These are phyloP conservation scores for Theristus sp. DNA, from an alignment of 2,888 invertebrate species.

Conservation along the genomic window DNA sequence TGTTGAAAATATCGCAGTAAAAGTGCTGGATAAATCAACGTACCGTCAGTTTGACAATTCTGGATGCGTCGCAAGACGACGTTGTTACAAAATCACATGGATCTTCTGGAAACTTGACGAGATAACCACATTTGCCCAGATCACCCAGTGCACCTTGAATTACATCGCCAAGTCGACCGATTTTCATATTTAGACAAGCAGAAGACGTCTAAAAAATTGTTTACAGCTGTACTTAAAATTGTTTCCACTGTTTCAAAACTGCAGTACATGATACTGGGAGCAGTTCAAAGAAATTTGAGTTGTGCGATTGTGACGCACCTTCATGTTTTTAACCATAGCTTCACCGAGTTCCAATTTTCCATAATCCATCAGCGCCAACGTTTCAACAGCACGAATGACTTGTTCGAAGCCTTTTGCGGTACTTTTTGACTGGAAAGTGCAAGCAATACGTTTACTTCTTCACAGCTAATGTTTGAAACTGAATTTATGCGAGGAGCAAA, in stretches of 20 bases:
- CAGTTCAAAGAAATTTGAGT: too few relatives aligned
- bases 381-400: background rate
- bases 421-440: background rate
- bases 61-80: background rate
- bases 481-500: too few relatives aligned
- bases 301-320: background rate
- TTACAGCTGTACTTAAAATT: background rate
- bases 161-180: background rate
- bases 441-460: too few relatives aligned
- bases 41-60: background rate
- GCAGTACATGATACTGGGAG: too few relatives aligned
- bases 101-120: background rate
- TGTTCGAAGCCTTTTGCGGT: background rate
- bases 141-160: background rate
- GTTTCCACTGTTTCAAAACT: too few relatives aligned
- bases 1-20: too few relatives aligned
- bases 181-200: background rate
- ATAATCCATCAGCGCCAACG: background rate
- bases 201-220: background rate
- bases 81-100: background rate
- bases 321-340: background rate
- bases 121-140: background rate
- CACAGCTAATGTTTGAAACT: too few relatives aligned
- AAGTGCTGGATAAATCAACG: too few relatives aligned
- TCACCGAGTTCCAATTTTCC: background rate